phyloP scores from a whole-genome alignment of 1,140 invertebrate genomes.

The Lasaia peninsularis region DNA sequence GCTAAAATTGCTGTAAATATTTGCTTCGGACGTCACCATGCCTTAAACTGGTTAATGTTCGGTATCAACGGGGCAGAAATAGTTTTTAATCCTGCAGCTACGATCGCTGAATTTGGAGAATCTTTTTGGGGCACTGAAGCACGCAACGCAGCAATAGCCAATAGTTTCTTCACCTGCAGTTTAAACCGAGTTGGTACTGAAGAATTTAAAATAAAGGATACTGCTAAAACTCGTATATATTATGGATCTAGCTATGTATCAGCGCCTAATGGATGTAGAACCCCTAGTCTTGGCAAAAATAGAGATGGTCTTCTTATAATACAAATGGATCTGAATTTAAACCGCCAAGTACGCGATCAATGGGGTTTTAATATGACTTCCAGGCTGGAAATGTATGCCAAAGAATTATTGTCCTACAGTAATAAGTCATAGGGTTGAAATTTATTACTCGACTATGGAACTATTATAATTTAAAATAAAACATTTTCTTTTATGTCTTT shows the following conservation, averaged over 20 bases:
- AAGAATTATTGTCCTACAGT: conserved; percentile 38
- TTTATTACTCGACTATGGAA: too few species aligned
- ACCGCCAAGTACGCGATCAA: conserved; percentile 94
- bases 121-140: conserved; percentile 98
- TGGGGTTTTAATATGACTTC: conserved; percentile 98
- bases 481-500: too few species aligned
- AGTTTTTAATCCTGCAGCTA: conserved; percentile 98
- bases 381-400: conserved; percentile 92
- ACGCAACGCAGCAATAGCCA: conserved; percentile 96
- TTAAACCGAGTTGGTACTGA: conserved; percentile 98
- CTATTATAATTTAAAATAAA: too few species aligned
- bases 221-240: conserved; percentile 92
- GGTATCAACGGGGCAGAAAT: conserved; percentile 98
- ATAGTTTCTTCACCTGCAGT: conserved; percentile 94
- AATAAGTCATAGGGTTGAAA: too few species aligned
- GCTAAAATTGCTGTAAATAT: conserved; percentile 96
- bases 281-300: conserved; percentile 89
- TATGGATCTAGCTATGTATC: conserved; percentile 97
- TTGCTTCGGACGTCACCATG: conserved; percentile 98
- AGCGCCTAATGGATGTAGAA: conserved; percentile 94
- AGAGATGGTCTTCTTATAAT: conserved; percentile 93
- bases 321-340: conserved; percentile 97
- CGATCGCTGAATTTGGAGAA: conserved; percentile 90
- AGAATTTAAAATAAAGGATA: conserved; percentile 93
- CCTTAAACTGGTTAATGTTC: conserved; percentile 98